Evolutionary conservation across 1,140 invertebrate genomes (phyloP), one percentile per base, ranked within the genome.

Genomic region (Drosophila hydei): DNA sequence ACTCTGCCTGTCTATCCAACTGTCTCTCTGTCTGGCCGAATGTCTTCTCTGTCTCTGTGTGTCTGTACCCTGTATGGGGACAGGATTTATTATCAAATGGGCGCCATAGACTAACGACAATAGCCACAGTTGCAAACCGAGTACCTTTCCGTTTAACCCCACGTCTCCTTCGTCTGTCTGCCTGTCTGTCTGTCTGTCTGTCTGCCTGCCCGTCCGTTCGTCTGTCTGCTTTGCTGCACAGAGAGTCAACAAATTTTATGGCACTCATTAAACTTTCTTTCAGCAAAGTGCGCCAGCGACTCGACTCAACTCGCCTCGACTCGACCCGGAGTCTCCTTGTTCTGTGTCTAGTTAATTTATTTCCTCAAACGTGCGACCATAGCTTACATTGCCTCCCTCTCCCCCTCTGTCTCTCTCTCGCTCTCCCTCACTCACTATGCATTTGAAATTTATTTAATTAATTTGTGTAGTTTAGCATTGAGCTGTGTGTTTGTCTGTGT

Each of bases 191-290:
- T 59, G 48, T 9, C 30, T 36, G n/a, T 16, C 56, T 55, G 47
- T 77, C 51, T 42, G 40, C 12, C 36, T 43, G 58, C 11, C 33
- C 25, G 25, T 33, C 47, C 11, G 48, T 63, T 9, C 21, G 19
- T 9, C 38, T 50, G 52, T 52, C 40, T 18, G 45, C 6, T 54
- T 72, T 14, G 36, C 33, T 51, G 47, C 21, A 25, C 42, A 58
- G 33, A 61, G 81, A 85, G 81, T 85, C 77, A 85, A 85, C 81
- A 85, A 85, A 85, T 87, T 85, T 87, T 78, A 87, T 87, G 77
- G 77, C 75, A 75, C 81, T 87, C 81, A 87, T 87, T 87, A 87
- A 87, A 87, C 83, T 87, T 87, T 87, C 81, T 87, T 87, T 88
- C 81, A 87, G 83, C 81, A 81, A 59, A 58, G 70, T 63, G 70